Base-by-base conservation (phyloP, 2,113 vertebrate species). In the Lepidothrix coronata region DNA sequence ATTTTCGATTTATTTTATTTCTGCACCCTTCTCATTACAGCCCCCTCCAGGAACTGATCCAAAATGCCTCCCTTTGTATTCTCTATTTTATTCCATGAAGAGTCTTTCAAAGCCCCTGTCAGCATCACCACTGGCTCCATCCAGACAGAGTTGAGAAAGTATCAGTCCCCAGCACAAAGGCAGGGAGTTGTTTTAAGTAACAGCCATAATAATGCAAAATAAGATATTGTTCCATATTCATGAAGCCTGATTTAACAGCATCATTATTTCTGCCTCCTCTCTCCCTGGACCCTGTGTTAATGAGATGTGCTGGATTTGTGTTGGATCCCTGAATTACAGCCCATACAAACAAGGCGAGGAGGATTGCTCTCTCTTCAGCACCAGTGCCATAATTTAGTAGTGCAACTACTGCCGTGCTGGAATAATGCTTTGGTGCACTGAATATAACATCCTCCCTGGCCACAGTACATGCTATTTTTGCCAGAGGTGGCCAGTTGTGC, bases 171-270 rank as follows among this genome's bases (percentile, higher is more conserved):
- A 63, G 89, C 67, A 97, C 88, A 95, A 91, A 91, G 86, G 63
- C n/a, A 2, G 52, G 46, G 79, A 96, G 76, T 57, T 66, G 93
- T 92, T 97, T 97, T 95, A 97, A 97, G 94, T 96, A 97, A 95
- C 82, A 89, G 87, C 82, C 65, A 81, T 91, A 96, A 97, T 96
- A 97, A 97, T 94, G 97, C 97, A 96, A 96, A 97, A 96, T 91
- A 96, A 96, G 96, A 84, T 78, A 92, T 89, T 90, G 92, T 97
- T 97, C 96, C 97, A 97, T 97, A 97, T 97, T 97, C 97, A 97
- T 97, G 96, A 97, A 97, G 95, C 89, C 59, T 97, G 96, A 97
- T 96, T 97, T 97, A 97, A 97, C 89, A 62, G 91, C 96, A 93
- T 97, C 95, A 93, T 97, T 97, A 97, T 96, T 97, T 97, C 96